Evolutionary conservation across 1,140 invertebrate genomes (phyloP).

Genomic region (Uloborus diversus): DNA sequence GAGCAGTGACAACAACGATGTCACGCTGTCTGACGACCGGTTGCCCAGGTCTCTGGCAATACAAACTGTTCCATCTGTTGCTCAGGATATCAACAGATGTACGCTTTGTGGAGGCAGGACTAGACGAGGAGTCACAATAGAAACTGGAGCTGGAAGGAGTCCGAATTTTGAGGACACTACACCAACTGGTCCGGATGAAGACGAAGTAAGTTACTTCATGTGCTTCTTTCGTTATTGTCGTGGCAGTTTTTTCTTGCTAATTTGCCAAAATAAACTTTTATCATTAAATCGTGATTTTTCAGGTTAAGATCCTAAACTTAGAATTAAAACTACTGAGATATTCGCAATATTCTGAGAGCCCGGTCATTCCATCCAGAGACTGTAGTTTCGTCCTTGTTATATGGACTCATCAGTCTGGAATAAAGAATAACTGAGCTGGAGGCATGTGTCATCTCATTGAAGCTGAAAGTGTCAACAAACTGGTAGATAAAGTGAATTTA

Average conservation of each 20-base stretch:
- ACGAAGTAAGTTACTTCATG: not conserved
- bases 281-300: not conserved
- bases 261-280: not conserved
- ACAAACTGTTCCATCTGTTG: slow-evolving; percentile 5
- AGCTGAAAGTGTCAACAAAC: no score
- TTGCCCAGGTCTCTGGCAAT: slow-evolving; percentile 28
- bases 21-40: slow-evolving; percentile 18
- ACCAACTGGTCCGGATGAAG: slow-evolving; percentile 8
- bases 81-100: slow-evolving; percentile 13
- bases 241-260: not conserved
- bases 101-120: slow-evolving; percentile 29
- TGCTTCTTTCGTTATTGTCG: not conserved
- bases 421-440: no score
- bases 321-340: no score
- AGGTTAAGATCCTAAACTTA: no score
- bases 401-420: no score
- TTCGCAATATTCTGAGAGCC: no score
- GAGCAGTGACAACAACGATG: slow-evolving; percentile 62
- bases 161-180: slow-evolving; percentile 17
- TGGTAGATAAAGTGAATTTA: no score
- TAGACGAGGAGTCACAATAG: slow-evolving; percentile 17
- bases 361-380: no score
- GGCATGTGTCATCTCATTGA: no score
- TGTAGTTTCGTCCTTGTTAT: no score
- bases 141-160: not conserved